A percentile compares a stretch with the other conserved stretches of the same genome.
phyloP scores from a whole-genome alignment of 2,113 vertebrate genomes.

The Cyphomyrus plagiostoma region DNA sequence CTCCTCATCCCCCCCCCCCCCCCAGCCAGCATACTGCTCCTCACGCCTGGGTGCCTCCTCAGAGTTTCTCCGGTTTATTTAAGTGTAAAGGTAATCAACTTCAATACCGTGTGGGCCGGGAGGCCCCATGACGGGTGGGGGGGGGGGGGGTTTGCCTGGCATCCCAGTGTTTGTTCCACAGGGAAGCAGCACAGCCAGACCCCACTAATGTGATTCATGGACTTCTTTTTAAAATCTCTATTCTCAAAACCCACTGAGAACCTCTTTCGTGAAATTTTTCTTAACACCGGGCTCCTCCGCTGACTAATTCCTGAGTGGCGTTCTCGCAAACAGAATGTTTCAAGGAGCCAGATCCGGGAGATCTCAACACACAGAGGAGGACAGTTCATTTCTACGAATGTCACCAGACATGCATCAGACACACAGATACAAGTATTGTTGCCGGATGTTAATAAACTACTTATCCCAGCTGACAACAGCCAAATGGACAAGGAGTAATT shows the following conservation, averaged over 20 bases:
- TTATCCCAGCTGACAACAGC: background rate
- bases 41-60: conserved; percentile 36
- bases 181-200: conserved; percentile 34
- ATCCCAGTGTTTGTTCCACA: conserved; percentile 37
- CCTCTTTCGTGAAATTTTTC: background rate
- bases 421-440: background rate
- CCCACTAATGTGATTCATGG: background rate
- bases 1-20: background rate
- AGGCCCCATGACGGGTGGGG: conserved; percentile 23
- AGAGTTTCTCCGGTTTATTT: conserved; percentile 51
- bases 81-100: conserved; percentile 58
- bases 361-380: background rate
- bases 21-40: conserved; percentile 30
- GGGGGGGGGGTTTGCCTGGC: conserved; percentile 13
- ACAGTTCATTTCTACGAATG: background rate
- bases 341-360: background rate
- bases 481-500: background rate
- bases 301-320: background rate
- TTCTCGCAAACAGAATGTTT: background rate
- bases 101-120: conserved; percentile 33
- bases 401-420: background rate
- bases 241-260: background rate
- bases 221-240: background rate
- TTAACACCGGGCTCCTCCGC: background rate
- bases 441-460: background rate